A percentile compares a stretch with the other conserved stretches of the same genome.
Conservation (phyloP, 2,888 invertebrate species). For the Nebria brevicollis region DNA sequence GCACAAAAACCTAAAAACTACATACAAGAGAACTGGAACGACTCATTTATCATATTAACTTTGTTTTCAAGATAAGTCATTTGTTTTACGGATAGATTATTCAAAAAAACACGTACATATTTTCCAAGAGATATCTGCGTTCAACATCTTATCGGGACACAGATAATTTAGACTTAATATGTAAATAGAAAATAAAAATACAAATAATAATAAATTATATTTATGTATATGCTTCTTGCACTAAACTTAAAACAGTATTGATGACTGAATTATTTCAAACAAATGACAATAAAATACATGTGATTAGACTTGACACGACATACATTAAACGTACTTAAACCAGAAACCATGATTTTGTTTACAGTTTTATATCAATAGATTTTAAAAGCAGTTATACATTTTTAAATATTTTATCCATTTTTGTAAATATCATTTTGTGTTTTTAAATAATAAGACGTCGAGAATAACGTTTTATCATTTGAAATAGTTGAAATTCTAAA, state of each 20-base stretch:
- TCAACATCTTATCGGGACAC: background rate
- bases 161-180: conserved; percentile 7
- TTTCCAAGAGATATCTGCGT: conserved; percentile 10
- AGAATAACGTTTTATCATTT: no score
- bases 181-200: conserved; percentile 11
- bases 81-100: conserved; percentile 22
- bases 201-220: conserved; percentile 19
- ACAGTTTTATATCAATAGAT: no score
- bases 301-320: no score
- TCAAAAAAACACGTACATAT: conserved; percentile 19
- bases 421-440: no score
- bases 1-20: conserved; percentile 35
- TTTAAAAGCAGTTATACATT: no score
- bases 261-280: background rate
- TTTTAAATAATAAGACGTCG: no score
- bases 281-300: no score
- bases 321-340: no score
- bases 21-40: conserved; percentile 61
- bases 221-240: background rate
- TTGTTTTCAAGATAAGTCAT: background rate
- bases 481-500: no score
- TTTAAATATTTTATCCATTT: no score
- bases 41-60: conserved; percentile 60
- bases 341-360: no score
- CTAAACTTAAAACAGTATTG: background rate